Evolutionary conservation across 2,888 invertebrate genomes (phyloP), one percentile per base, ranked within the genome.

Genomic region (Cataglyphis altisquamis): DNA sequence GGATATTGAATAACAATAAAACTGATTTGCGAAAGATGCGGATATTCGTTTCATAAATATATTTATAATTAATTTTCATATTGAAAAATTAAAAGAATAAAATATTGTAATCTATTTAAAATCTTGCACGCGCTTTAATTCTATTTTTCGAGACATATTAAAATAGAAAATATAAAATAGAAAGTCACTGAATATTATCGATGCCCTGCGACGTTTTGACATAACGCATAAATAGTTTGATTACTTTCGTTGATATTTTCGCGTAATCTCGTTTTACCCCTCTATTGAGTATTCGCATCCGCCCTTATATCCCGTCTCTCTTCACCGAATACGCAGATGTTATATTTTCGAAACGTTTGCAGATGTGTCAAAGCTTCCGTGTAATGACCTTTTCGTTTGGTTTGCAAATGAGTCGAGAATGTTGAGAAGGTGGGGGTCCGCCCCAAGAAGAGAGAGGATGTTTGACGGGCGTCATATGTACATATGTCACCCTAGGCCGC

Each of bases 381-480:
- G 84, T 90, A 88, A 90, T 89, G 86, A 87, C 81, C 83, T 84
- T 84, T 85, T 83, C 81, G 84, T 90, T 90, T 88, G 85, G 87
- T 90, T 90, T 90, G 87, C 89, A 90, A 90, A 90, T 89, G 86
- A 90, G 86, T 57, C 84, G 78, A 78, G 78, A 68, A 68, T 21
- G 41, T 6, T 10, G 41, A 21, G 21, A 21, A 45, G 78, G 55
- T 32, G n/a, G 73, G 63, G 18, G 57, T 62, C 63, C 67, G 57
- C 12, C 68, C 29, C 67, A 78, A 66, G 77, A 55, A 52, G 63
- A 29, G 55, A 60, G 29, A 83, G 86, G 74, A 83, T 88, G 89
- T 87, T 89, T 90, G 90, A 90, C 90, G 89, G 85, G 88, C 88
- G 90, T 90, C 90, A 90, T 82, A 52, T 52, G 83, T 77, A 88